phyloP scores from a whole-genome alignment of 64 coral and sea anemone genomes.

The Actinia equina region DNA sequence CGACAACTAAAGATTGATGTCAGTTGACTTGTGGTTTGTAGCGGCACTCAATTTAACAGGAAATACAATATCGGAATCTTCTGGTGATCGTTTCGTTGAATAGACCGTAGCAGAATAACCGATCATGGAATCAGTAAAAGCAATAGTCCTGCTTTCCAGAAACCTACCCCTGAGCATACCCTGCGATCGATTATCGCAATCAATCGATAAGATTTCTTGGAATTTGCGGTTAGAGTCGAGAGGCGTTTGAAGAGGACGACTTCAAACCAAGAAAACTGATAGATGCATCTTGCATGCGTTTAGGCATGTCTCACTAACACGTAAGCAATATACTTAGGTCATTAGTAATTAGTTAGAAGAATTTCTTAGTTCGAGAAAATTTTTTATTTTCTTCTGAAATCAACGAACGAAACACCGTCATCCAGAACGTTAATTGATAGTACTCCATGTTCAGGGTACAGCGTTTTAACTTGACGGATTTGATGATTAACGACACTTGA shows the following conservation, averaged over 20 bases:
- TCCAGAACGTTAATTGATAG: constrained; percentile 10
- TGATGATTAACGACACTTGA: constrained; percentile 23
- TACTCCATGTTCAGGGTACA: constrained; percentile 14
- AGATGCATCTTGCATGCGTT: background rate
- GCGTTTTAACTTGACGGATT: constrained; percentile 18
- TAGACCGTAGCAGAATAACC: background rate
- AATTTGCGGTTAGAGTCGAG: background rate
- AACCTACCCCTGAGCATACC: background rate
- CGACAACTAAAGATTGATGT: constrained; percentile 17
- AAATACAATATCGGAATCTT: constrained; percentile 9
- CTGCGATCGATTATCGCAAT: background rate
- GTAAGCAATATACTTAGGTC: background rate
- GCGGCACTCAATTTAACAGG: background rate
- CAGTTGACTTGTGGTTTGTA: constrained; percentile 11
- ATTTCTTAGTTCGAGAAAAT: background rate
- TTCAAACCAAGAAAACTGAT: background rate
- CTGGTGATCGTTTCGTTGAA: background rate
- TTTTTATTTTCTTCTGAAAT: background rate
- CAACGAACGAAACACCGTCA: background rate
- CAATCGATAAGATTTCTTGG: background rate
- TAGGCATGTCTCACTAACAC: background rate
- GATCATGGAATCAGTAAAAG: background rate
- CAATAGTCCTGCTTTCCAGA: background rate
- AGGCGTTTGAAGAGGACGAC: background rate
- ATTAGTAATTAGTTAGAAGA: background rate